Evolutionary conservation across 2,888 invertebrate species (phyloP).

Genomic region (Auanema sp.): DNA sequence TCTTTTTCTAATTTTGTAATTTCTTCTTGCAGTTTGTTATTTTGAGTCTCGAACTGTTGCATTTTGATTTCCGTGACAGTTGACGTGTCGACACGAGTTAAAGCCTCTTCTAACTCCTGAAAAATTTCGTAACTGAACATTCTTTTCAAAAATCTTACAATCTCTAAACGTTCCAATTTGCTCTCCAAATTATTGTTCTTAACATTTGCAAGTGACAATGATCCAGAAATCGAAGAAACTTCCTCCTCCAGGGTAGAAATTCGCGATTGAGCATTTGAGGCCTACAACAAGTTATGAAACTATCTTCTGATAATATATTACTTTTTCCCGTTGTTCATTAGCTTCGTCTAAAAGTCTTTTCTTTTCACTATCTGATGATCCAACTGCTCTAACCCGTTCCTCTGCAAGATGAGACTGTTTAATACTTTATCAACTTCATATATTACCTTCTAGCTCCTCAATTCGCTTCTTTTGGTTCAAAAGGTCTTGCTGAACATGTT

Average conservation of each 20-base stretch:
- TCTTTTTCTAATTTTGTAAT: constrained; percentile 12
- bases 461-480: constrained; percentile 17
- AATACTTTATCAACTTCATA: background rate
- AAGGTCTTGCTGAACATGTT: background rate
- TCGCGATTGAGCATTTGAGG: no score
- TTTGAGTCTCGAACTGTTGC: background rate
- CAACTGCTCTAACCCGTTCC: constrained; percentile 29
- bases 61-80: background rate
- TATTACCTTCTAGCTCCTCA: constrained; percentile 33
- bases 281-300: no score
- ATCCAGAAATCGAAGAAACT: no score
- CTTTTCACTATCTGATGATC: constrained; percentile 29
- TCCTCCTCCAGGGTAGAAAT: no score
- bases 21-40: background rate
- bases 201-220: no score
- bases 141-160: background rate
- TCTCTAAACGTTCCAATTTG: constrained; percentile 6
- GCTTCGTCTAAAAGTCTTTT: constrained; percentile 24
- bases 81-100: no score
- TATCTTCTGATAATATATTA: background rate
- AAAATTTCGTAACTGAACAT: background rate
- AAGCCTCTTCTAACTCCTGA: background rate
- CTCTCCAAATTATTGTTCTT: constrained; percentile 10
- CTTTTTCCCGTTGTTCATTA: constrained; percentile 21
- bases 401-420: constrained; percentile 18